phyloP scores from a whole-genome alignment of 2,113 vertebrate genomes.

The Calonectris borealis region DNA sequence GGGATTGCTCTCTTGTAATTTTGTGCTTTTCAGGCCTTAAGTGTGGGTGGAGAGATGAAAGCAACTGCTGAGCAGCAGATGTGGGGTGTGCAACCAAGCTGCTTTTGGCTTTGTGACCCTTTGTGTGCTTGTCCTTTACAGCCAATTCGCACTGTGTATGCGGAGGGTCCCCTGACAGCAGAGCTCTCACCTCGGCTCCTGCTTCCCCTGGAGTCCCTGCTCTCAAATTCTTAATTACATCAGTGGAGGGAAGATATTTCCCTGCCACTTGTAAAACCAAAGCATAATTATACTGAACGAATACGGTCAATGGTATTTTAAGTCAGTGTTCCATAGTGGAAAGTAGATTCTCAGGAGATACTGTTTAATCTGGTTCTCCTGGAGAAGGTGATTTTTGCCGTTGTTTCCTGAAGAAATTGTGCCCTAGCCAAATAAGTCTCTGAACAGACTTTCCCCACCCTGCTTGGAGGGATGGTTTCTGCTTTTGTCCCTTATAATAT shows the following conservation, averaged over 20 bases:
- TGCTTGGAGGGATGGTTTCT: neutral
- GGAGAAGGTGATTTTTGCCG: neutral
- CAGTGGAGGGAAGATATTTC: neutral
- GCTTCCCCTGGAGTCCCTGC: neutral
- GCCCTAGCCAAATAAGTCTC: neutral
- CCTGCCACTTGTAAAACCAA: neutral
- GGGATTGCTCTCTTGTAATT: neutral
- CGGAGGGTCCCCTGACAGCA: neutral
- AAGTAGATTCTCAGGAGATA: neutral
- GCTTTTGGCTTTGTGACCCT: neutral
- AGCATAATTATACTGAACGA: neutral
- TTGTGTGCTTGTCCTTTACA: neutral
- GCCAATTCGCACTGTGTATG: neutral
- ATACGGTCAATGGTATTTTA: neutral
- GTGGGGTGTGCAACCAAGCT: neutral
- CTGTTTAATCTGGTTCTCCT: neutral
- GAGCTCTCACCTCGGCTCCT: neutral
- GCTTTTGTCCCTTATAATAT: neutral
- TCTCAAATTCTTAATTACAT: neutral
- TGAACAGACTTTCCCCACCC: neutral
- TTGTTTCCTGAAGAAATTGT: neutral
- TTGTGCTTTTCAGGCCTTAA: neutral
- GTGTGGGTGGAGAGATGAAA: neutral
- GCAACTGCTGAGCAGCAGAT: neutral
- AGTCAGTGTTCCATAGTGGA: fast-evolving